phyloP scores from a whole-genome alignment of 2,888 invertebrate genomes.

The Amblyteles armatorius region DNA sequence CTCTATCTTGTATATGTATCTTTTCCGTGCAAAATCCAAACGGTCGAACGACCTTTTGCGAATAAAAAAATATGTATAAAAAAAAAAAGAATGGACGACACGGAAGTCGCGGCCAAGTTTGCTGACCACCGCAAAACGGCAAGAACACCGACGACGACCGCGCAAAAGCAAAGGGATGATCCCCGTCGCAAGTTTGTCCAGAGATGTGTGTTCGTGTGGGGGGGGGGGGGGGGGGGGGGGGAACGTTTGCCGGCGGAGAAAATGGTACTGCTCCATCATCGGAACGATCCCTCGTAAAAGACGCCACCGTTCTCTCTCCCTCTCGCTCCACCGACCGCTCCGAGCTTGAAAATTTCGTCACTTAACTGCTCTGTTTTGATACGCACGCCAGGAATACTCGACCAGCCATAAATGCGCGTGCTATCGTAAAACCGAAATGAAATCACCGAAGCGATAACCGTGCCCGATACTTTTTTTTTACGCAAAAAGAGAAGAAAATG shows the following conservation, averaged over 20 bases:
- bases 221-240: too few species aligned
- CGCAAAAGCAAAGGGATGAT: constrained; percentile 35
- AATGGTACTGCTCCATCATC: constrained; percentile 61
- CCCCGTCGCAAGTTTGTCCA: constrained; percentile 17
- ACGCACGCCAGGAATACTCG: constrained; percentile 54
- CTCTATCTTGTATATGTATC: background rate
- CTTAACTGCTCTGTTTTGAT: constrained; percentile 68
- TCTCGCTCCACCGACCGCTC: constrained; percentile 15
- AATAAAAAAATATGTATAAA: background rate
- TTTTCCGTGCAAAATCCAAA: background rate
- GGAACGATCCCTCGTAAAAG: constrained; percentile 68
- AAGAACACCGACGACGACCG: constrained; percentile 6
- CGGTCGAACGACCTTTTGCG: background rate
- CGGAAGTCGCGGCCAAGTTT: background rate
- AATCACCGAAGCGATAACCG: constrained; percentile 64
- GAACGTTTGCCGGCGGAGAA: constrained; percentile 51
- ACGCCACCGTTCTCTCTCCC: constrained; percentile 35
- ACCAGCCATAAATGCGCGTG: constrained; percentile 50
- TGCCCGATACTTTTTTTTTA: constrained; percentile 26
- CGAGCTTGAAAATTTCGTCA: constrained; percentile 62
- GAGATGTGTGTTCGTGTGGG: constrained; percentile 9
- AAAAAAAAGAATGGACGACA: background rate
- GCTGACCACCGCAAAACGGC: constrained; percentile 44
- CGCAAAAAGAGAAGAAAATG: background rate
- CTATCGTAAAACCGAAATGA: constrained; percentile 66